Evolutionary conservation across 2,888 invertebrate species (phyloP), one percentile per base, ranked within the genome.

Genomic region (Polymixis flavicincta): DNA sequence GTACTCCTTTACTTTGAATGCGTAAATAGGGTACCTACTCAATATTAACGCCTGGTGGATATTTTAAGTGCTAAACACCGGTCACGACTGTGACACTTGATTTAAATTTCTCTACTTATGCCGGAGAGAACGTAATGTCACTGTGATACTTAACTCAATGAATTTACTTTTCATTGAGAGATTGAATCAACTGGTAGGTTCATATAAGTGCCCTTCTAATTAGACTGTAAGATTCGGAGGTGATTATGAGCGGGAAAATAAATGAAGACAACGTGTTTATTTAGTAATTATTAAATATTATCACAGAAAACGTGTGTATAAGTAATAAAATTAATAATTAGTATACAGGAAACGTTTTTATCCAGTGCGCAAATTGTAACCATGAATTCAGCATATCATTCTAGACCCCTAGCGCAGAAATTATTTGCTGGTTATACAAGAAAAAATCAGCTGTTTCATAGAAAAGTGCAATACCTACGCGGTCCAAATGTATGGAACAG

Each of bases 21-120:
- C 59, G 11, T 57, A 48, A 52, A 48, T 25, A 63, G 14, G 48
- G 37, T 32, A 65, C n/a, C n/a, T n/a, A n/a, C 64, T 68, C 69
- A 65, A 63, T 76, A 82, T 69, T 65, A 73, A 78, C 65, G 80
- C 67, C 32, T 84, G 54, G 17, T 50, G 57, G 57, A 59, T 63
- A 57, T 67, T 82, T 54, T 14, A 79, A 79, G 80, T 74, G 70
- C 32, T 70, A 59, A 78, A 73, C 69, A 74, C 55, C 59, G 52
- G 45, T 63, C 74, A 74, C 80, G 69, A 74, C 45, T 52, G 32
- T 48, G 50, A 50, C 69, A 74, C 69, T 70, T 67, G 70, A 55
- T 85, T 80, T 32, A 60, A 82, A 76, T 82, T 85, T 81, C 82
- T 85, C 82, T 84, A 81, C 71, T 69, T 81, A 71, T 9, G 28